phyloP scores from a whole-genome alignment of 2,113 vertebrate genomes.

The Hymenochirus boettgeri region DNA sequence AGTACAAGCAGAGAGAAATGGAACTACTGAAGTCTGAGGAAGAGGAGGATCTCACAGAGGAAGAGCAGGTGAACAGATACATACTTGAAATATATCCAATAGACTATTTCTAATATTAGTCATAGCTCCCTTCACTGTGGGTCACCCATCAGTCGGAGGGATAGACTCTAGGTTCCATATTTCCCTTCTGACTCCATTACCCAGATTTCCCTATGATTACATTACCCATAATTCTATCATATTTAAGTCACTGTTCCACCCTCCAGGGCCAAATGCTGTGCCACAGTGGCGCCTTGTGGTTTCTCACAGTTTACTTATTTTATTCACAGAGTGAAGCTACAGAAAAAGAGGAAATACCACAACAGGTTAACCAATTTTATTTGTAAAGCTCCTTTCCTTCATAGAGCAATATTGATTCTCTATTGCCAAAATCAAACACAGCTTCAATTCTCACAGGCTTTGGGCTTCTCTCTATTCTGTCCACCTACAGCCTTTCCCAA shows the following conservation, averaged over 20 bases:
- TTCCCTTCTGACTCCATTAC: not conserved
- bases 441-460: not conserved
- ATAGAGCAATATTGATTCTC: not conserved
- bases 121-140: not conserved
- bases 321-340: conserved; percentile 49
- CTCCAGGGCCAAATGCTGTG: no score
- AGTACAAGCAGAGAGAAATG: conserved; percentile 51
- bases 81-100: no score
- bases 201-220: no score
- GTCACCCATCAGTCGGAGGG: not conserved
- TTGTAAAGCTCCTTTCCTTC: not conserved
- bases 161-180: conserved; percentile 4
- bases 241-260: not conserved
- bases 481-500: not conserved
- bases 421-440: not conserved
- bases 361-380: conserved; percentile 44
- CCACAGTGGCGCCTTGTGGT: no score
- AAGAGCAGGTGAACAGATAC: conserved; percentile 61
- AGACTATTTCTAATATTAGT: not conserved
- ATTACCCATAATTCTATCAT: no score
- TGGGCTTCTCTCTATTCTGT: not conserved
- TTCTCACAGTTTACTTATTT: conserved; percentile 28
- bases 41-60: conserved; percentile 50
- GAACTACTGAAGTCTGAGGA: conserved; percentile 34
- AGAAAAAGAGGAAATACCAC: conserved; percentile 42